Base-by-base conservation (phyloP, 2,888 invertebrate genomes). In the Sphaerophoria rueppellii region DNA sequence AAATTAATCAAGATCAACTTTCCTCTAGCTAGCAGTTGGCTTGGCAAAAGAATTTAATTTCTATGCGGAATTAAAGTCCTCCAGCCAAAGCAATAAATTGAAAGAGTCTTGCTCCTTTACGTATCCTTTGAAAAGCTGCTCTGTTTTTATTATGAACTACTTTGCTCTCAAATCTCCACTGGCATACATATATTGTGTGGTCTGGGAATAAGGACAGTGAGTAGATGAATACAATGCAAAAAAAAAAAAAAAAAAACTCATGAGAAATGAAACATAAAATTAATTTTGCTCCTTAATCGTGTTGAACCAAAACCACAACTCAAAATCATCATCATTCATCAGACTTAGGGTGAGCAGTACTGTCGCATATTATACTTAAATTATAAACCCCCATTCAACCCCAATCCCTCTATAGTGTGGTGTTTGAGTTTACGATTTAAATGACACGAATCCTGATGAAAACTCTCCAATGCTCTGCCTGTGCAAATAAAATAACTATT, bases 371-470 rank as follows among this genome's bases (percentile, higher is more conserved):
- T 40, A 40, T 37, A 54, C 67, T 43, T 43, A 40, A 67, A 54
- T 67, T 37, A 57, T 12, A 67, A 67, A 35, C 35, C 35, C 63
- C 16, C 63, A 50, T 16, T 16, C 24, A 40, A 40, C 24, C n/a
- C 9, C 4, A 35, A 35, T 7, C 5, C 4, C 40, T 12, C 5
- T 52, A n/a, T 48, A 34, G 43, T 43, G 40, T 34, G 63, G 46
- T 24, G 37, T 24, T 24, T 24, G 24, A 24, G 24, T 24, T 24
- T 24, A 24, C 24, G 0, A 24, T 24, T 67, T 24, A 67, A 67
- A 67, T 67, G 54, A 54, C 67, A 67, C 54, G 52, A 67, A 67
- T 67, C 67, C 54, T 67, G 24, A 12, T 52, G 11, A 52, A 54
- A 12, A 67, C 16, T 67, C 9, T 43, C 9, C 54, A 32, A 16